Evolutionary conservation across 1,140 invertebrate species (phyloP), one percentile per base, ranked within the genome.

Genomic region (Trypoxylus dichotomus): DNA sequence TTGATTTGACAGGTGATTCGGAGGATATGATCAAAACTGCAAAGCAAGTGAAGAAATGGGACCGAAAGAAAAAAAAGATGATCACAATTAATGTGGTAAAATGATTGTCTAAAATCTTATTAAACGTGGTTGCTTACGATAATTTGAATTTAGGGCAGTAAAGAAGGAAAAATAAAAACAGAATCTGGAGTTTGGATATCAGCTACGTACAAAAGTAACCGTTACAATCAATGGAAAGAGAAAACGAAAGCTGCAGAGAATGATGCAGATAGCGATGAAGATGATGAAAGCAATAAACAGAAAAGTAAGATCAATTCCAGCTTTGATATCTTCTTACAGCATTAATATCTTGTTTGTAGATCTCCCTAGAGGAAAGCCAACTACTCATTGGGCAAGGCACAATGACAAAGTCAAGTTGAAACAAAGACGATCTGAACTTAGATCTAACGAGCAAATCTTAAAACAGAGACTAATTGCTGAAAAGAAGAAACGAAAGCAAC

Each of bases 131-230:
- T 13, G 11, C 32, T 32, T 47, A 42, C 11, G 24, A 42, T n/a
- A 32, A 76, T 58, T 54, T 76, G 13, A 41, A 54, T 76, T 76
- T 29, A 68, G 72, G 43, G 74, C 78, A 89, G 86, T 89, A 91
- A 91, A 79, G 86, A 88, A 21, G 93, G 92, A 71, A 97, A 96
- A 87, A 98, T 99, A 80, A 93, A 92, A 79, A 98, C 97, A 2
- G 98, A 99, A 87, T 97, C 95, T 76, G 98, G 98, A 10, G 92
- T 91, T 0, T 96, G 95, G 92, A 97, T 99, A 81, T 92, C 96
- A 2, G 96, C 97, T 0, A 94, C 95, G 0, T 99, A 96, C 86
- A 98, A 98, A 87, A 94, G 94, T 72, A 93, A 97, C 79, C 89
- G 93, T 79, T 99, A 98, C 86, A 90, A 91, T 71, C 89, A 93